Base-by-base conservation (phyloP, 2,888 invertebrate species). In the Nomada fabriciana region DNA sequence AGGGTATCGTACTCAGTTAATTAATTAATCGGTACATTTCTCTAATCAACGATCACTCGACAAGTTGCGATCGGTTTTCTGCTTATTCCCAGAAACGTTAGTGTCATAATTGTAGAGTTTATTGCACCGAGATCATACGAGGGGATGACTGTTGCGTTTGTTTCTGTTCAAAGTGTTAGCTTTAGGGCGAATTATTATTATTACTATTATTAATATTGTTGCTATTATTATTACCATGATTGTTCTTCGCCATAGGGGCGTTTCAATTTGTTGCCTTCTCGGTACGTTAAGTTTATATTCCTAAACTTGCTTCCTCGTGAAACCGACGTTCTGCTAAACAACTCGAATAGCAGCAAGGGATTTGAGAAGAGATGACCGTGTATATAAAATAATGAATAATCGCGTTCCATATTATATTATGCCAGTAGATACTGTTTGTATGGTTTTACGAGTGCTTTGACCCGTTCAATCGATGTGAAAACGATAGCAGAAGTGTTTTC, bases 401-500 rank as follows among this genome's bases (percentile, higher is more conserved):
- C 69, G 64, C 65, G 60, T 69, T 74, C 63, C 85, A 87, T 89
- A 86, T 69, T 85, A 55, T 47, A 74, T 86, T 86, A 78, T 87
- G 87, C 71, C 59, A 68, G 82, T 90, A 90, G 86, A 89, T 89
- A 77, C 76, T 77, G 76, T 86, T 86, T 81, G 68, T 82, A 85
- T 86, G 11, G 13, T 13, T 23, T 57, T 57, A 70, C 23, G 67
- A 79, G 71, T 78, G 43, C 50, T 42, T 75, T 59, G 43, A 29
- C 25, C 36, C 55, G 18, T 52, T 52, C 55, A 11, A 42, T 55
- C 50, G 15, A 20, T n/a, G 43, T 25, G 20, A 25, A 47, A 65
- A 47, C 13, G 36, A 63, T 36, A 64, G 11, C 23, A 20, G 52
- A 68, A 25, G 29, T 43, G 59, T 70, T 57, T 59, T 25, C n/a